A percentile compares a stretch with the other conserved stretches of the same genome.
These are phyloP conservation scores for Montifringilla adamsi DNA, from an alignment of 2,113 vertebrate species.

Conservation along the genomic window DNA sequence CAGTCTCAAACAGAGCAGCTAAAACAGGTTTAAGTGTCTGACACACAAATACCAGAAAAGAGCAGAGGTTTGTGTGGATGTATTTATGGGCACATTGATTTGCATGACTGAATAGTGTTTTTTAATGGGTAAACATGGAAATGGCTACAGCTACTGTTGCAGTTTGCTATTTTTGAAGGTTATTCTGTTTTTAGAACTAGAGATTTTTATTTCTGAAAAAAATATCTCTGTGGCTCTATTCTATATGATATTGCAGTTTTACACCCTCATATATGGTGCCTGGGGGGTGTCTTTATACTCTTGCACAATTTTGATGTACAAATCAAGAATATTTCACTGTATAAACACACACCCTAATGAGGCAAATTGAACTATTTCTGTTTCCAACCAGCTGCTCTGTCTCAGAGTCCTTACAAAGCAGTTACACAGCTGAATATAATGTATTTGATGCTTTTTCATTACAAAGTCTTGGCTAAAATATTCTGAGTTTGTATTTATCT, in stretches of 20 bases:
- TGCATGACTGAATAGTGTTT: background rate
- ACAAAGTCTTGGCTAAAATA: background rate
- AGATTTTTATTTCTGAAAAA: background rate
- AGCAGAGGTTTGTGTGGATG: background rate
- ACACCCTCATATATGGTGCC: background rate
- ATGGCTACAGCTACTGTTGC: background rate
- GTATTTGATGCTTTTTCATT: background rate
- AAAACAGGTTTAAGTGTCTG: constrained; percentile 39
- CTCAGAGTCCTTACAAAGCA: background rate
- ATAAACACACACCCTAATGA: background rate
- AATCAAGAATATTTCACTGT: background rate
- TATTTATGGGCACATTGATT: background rate
- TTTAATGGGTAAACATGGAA: background rate
- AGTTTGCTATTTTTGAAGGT: background rate
- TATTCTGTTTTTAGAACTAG: background rate
- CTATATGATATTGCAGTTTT: background rate
- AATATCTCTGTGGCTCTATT: background rate
- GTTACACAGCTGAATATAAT: background rate
- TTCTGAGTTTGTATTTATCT: background rate
- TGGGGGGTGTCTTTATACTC: background rate
- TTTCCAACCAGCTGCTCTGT: background rate
- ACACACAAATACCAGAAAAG: background rate
- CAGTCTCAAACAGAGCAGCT: constrained; percentile 20
- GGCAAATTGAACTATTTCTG: background rate
- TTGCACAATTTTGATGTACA: background rate